These are phyloP conservation scores for Megaustenia siamemsis DNA, from an alignment of 2,888 invertebrate species.

Conservation along the genomic window DNA sequence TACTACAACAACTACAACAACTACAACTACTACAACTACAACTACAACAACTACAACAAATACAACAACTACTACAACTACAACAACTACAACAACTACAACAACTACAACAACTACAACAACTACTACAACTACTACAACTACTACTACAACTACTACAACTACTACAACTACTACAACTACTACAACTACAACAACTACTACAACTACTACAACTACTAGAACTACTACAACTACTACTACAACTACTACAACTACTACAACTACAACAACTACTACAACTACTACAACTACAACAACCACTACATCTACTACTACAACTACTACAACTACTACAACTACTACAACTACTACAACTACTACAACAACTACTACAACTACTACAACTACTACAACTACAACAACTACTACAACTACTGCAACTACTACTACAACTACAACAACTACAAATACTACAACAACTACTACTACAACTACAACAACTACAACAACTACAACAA, in stretches of 20 bases:
- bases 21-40: slow-evolving; percentile 41
- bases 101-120: slow-evolving; percentile 37
- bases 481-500: not conserved
- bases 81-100: slow-evolving; percentile 37
- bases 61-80: slow-evolving; percentile 35
- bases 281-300: not conserved
- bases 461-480: not conserved
- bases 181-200: not conserved
- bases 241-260: not conserved
- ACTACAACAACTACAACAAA: slow-evolving; percentile 21
- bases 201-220: not conserved
- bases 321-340: slow-evolving; percentile 31
- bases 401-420: slow-evolving; percentile 28
- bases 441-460: not conserved
- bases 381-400: slow-evolving; percentile 22
- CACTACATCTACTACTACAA: not conserved
- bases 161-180: not conserved
- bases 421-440: slow-evolving; percentile 4
- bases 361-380: slow-evolving; percentile 26
- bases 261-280: not conserved
- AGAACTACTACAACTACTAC: not conserved
- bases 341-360: slow-evolving; percentile 19
- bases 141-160: not conserved
- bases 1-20: not conserved
- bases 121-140: not conserved